Conservation (phyloP, 2,888 invertebrate genomes). For the Xestia c-nigrum region DNA sequence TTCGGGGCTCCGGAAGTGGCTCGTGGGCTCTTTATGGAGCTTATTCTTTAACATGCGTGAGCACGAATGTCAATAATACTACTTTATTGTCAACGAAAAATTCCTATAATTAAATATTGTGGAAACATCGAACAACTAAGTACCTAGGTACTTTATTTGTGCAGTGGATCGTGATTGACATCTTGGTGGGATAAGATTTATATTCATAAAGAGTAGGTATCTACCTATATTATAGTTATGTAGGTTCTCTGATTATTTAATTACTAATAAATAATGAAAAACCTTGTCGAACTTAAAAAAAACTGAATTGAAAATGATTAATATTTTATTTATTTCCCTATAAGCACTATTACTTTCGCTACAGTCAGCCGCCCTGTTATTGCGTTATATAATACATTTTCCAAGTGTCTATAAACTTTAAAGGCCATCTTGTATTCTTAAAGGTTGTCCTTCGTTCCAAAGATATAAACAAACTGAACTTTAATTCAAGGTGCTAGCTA, state of each 20-base stretch:
- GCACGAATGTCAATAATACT: conserved; percentile 80
- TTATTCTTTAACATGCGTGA: conserved; percentile 81
- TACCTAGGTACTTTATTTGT: conserved; percentile 11
- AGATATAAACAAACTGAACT: conserved; percentile 30
- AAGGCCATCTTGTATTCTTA: neutral
- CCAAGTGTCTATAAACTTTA: neutral
- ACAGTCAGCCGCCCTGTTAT: no score
- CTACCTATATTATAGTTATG: no score
- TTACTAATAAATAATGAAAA: neutral
- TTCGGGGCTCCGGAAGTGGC: conserved; percentile 86
- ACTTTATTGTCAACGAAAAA: conserved; percentile 53
- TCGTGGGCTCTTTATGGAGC: conserved; percentile 74
- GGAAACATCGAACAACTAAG: neutral
- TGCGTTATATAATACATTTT: neutral
- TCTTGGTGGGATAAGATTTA: neutral
- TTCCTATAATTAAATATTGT: conserved; percentile 31
- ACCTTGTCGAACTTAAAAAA: neutral
- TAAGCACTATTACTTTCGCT: neutral
- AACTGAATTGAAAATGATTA: neutral
- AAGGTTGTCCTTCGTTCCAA: conserved; percentile 6
- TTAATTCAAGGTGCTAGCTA: conserved; percentile 21
- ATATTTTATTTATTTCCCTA: neutral
- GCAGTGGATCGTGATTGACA: neutral
- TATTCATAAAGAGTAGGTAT: neutral
- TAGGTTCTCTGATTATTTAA: neutral